Evolutionary conservation across 2,888 invertebrate genomes (phyloP).

Genomic region (Ormia ochracea): DNA sequence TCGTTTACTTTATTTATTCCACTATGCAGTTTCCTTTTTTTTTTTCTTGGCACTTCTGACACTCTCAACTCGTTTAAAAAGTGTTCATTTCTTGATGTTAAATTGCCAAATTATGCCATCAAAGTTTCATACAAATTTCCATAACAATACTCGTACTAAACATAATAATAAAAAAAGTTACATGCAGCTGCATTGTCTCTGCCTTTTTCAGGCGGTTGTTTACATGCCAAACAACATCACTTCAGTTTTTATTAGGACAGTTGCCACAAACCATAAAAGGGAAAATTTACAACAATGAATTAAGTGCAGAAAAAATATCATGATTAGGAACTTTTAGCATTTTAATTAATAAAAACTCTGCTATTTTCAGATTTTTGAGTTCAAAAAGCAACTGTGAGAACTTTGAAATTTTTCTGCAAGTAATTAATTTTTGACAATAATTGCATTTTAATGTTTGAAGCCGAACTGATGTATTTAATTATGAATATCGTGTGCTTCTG

Average conservation of each 20-base stretch:
- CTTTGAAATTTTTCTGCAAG: no score
- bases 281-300: slow-evolving; percentile 4
- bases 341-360: no score
- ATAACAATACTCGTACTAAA: not conserved
- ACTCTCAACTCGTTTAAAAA: not conserved
- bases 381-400: no score
- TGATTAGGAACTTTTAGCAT: no score
- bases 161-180: slow-evolving; percentile 11
- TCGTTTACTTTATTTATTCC: no score
- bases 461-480: no score
- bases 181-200: slow-evolving; percentile 23
- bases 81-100: not conserved
- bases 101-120: slow-evolving; percentile 19
- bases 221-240: slow-evolving; percentile 43
- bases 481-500: no score
- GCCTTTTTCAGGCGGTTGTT: slow-evolving; percentile 27
- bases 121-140: slow-evolving; percentile 11
- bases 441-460: no score
- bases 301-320: no score
- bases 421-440: no score
- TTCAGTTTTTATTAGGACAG: slow-evolving; percentile 18
- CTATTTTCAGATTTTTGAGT: no score
- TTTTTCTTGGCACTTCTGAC: slow-evolving; percentile 16
- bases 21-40: no score
- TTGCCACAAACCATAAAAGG: slow-evolving; percentile 9